phyloP scores from a whole-genome alignment of 2,888 invertebrate species.

The Lasioglossum calceatum region DNA sequence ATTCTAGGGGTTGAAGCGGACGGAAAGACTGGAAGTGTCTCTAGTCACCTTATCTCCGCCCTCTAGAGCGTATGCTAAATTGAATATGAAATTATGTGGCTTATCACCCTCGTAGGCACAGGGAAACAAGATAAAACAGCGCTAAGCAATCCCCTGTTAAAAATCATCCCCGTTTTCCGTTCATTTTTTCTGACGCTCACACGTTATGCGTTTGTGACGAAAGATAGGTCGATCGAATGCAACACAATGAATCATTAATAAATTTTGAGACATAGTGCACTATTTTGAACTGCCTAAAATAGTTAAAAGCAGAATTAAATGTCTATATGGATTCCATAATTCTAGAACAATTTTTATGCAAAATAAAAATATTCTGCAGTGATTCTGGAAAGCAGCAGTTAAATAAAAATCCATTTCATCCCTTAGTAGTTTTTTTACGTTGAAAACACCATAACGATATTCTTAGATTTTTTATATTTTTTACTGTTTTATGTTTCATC shows the following conservation, averaged over 20 bases:
- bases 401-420: no score
- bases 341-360: no score
- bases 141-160: conserved; percentile 51
- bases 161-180: conserved; percentile 8
- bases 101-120: conserved; percentile 77
- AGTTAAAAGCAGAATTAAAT: neutral
- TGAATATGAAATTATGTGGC: conserved; percentile 84
- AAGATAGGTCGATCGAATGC: no score
- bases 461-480: no score
- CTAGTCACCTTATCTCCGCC: conserved; percentile 79
- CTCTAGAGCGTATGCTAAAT: conserved; percentile 82
- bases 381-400: no score
- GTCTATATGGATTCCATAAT: no score
- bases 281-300: neutral
- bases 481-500: no score
- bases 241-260: no score
- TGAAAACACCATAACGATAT: no score
- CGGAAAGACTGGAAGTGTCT: conserved; percentile 73
- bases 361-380: no score
- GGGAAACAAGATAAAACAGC: conserved; percentile 47
- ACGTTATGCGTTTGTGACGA: neutral
- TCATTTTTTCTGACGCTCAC: neutral
- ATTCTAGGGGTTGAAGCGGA: conserved; percentile 70
- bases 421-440: no score
- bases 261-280: no score